A percentile compares a stretch with the other conserved stretches of the same genome.
phyloP scores from a whole-genome alignment of 2,113 vertebrate species.

The Microtus montanus region DNA sequence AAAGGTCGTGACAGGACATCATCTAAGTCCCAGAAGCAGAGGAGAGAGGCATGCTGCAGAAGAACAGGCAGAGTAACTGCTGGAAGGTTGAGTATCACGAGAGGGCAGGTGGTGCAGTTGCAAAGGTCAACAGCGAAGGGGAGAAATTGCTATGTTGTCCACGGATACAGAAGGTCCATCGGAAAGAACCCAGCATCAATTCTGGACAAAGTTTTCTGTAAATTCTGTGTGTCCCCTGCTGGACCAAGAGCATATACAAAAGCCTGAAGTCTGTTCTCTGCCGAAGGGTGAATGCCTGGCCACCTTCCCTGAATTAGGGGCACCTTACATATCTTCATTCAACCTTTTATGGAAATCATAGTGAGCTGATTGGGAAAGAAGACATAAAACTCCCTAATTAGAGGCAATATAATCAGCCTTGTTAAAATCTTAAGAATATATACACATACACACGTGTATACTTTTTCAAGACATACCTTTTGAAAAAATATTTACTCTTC shows the following conservation, averaged over 20 bases:
- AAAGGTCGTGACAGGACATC: not conserved
- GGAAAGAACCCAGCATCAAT: not conserved
- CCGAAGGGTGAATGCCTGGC: not conserved
- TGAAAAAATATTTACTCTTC: not conserved
- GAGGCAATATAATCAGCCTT: not conserved
- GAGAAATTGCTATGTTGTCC: not conserved
- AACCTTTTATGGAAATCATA: not conserved
- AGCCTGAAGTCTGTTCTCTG: not conserved
- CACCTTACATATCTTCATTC: not conserved
- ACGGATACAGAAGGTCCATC: not conserved
- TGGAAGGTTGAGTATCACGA: not conserved
- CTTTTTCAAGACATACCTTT: not conserved
- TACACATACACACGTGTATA: not conserved
- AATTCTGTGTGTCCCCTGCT: not conserved
- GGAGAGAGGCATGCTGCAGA: not conserved
- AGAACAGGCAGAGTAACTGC: not conserved
- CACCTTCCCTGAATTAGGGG: not conserved
- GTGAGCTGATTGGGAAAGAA: not conserved
- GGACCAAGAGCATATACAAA: not conserved
- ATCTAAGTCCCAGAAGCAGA: not conserved
- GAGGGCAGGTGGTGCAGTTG: not conserved
- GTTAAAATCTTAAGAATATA: not conserved
- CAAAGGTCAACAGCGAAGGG: not conserved
- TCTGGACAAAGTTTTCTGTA: not conserved
- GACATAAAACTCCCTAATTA: not conserved